Percentiles rank a stretch among this genome's conserved stretches.
Evolutionary conservation across 2,797 vertebrate species (phyloP).

Genomic region (Spinus pinus): DNA sequence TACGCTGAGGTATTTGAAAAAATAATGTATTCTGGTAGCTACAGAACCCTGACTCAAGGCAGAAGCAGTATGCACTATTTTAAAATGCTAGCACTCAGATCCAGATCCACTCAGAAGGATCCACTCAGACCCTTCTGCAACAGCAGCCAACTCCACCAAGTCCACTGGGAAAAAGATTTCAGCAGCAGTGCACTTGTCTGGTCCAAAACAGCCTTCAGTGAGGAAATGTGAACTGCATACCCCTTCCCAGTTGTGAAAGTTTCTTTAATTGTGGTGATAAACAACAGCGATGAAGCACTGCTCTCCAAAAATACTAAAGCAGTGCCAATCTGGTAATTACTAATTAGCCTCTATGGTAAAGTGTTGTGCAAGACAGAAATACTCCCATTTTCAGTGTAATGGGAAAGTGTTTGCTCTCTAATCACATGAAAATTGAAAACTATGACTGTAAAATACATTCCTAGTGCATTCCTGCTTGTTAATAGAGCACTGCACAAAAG

Average conservation of each 20-base stretch:
- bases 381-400: slow-evolving; percentile 22
- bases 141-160: not conserved
- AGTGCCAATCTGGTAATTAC: slow-evolving; percentile 27
- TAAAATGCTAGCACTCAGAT: not conserved
- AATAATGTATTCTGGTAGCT: slow-evolving; percentile 3
- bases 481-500: not conserved
- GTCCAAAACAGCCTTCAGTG: not conserved
- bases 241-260: slow-evolving; percentile 24
- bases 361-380: slow-evolving; percentile 24
- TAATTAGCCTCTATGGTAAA: slow-evolving; percentile 14
- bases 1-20: not conserved
- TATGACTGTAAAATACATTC: not conserved
- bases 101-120: not conserved
- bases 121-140: not conserved
- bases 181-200: slow-evolving; percentile 25
- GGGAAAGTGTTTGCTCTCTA: not conserved
- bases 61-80: not conserved
- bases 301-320: slow-evolving; percentile 43
- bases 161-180: not conserved
- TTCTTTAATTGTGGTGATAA: slow-evolving; percentile 1
- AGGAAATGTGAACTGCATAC: not conserved
- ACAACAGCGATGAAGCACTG: not conserved
- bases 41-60: not conserved
- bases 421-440: slow-evolving; percentile 46
- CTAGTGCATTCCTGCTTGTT: not conserved